Conservation (phyloP, 1,140 invertebrate species). For the Caenorhabditis remanei region DNA sequence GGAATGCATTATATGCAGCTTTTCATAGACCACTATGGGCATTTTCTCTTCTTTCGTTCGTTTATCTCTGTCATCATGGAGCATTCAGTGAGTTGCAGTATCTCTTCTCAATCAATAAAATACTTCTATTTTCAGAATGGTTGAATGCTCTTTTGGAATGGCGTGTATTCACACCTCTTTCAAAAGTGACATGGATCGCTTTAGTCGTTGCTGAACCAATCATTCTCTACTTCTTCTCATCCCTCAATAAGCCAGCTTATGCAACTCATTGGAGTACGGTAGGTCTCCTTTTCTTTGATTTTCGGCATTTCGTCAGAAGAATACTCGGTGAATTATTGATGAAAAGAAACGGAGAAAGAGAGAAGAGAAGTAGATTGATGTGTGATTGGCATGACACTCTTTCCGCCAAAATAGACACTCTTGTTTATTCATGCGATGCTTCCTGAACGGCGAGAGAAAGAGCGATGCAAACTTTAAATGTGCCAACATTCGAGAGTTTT, state of each 20-base stretch:
- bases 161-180: conserved; percentile 64
- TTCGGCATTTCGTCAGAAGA: neutral
- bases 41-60: conserved; percentile 58
- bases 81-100: conserved; percentile 51
- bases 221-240: conserved; percentile 66
- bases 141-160: conserved; percentile 61
- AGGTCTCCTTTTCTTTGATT: conserved; percentile 27
- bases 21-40: conserved; percentile 64
- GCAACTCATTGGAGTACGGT: conserved; percentile 65
- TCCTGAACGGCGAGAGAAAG: neutral
- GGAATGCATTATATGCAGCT: conserved; percentile 62
- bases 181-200: conserved; percentile 61
- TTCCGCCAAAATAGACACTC: conserved; percentile 9
- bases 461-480: neutral
- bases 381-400: conserved; percentile 44
- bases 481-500: neutral
- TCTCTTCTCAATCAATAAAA: neutral
- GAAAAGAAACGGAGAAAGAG: neutral
- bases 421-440: conserved; percentile 38
- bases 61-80: conserved; percentile 60
- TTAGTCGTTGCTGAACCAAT: conserved; percentile 61
- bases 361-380: conserved; percentile 5
- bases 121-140: conserved; percentile 41
- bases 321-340: conserved; percentile 11
- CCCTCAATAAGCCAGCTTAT: conserved; percentile 65